Evolutionary conservation across 2,797 vertebrate genomes (phyloP).

Genomic region (Orestias chungarensis): DNA sequence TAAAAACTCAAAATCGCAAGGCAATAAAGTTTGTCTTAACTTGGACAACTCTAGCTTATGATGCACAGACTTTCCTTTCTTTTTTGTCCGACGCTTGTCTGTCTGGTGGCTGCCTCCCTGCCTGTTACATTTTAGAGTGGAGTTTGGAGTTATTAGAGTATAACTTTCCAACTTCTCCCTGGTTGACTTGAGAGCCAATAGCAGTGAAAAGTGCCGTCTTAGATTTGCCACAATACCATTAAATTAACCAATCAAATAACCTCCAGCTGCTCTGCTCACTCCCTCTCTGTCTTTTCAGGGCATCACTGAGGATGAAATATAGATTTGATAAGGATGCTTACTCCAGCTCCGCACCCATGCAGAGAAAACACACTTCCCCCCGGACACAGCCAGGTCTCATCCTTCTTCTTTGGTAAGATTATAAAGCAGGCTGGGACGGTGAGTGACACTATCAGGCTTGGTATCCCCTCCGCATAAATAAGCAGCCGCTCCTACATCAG

Average conservation of each 20-base stretch:
- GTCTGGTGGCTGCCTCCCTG: background rate
- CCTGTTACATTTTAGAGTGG: background rate
- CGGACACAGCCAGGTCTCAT: conserved; percentile 49
- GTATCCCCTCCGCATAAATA: conserved; percentile 28
- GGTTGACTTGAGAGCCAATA: conserved; percentile 39
- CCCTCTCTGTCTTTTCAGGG: conserved; percentile 30
- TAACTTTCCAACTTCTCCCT: conserved; percentile 37
- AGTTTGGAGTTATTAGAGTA: conserved; percentile 7
- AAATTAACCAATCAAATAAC: conserved; percentile 58
- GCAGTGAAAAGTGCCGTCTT: conserved; percentile 27
- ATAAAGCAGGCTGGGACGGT: conserved; percentile 36
- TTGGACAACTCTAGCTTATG: too few relatives aligned
- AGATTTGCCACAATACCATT: conserved; percentile 53
- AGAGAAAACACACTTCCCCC: conserved; percentile 58
- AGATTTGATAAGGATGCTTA: conserved; percentile 58
- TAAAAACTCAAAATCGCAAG: too few relatives aligned
- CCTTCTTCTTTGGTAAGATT: conserved; percentile 52
- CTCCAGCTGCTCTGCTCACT: background rate
- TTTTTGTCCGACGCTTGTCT: background rate
- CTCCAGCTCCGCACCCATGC: conserved; percentile 42
- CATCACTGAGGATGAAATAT: conserved; percentile 53
- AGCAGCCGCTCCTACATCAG: conserved; percentile 22
- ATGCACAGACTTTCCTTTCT: too few relatives aligned
- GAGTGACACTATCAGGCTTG: conserved; percentile 40
- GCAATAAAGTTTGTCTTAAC: too few relatives aligned